These are phyloP conservation scores for Lithobates sylvaticus DNA, from an alignment of 2,797 vertebrate species.

Conservation along the genomic window DNA sequence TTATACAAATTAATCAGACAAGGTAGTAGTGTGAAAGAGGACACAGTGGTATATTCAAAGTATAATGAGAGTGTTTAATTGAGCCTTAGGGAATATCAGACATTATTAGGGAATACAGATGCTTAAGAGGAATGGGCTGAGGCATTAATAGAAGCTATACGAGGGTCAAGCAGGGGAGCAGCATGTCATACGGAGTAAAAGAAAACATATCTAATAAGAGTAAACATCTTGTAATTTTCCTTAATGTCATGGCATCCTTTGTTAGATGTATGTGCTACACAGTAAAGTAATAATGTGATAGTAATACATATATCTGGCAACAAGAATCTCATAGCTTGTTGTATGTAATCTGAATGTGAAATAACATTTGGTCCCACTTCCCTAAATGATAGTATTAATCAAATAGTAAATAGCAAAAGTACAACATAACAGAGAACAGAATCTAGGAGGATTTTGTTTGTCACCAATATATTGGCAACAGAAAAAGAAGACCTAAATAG, in stretches of 20 bases:
- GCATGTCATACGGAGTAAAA: conserved; percentile 32
- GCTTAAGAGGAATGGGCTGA: conserved; percentile 29
- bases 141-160: conserved; percentile 32
- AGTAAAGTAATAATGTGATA: conserved; percentile 12
- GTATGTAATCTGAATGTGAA: conserved; percentile 30
- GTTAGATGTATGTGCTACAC: conserved; percentile 3
- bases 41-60: conserved; percentile 30
- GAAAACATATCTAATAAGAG: conserved; percentile 23
- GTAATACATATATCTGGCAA: not conserved
- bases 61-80: conserved; percentile 46
- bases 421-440: not conserved
- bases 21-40: conserved; percentile 25
- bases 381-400: conserved; percentile 28
- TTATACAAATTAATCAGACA: conserved; percentile 39
- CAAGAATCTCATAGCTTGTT: not conserved
- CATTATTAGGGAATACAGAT: conserved; percentile 46
- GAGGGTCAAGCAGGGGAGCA: conserved; percentile 42
- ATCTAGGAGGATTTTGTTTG: not conserved
- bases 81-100: conserved; percentile 48
- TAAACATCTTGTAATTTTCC: conserved; percentile 48
- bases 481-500: not conserved
- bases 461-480: not conserved
- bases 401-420: not conserved
- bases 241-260: conserved; percentile 42
- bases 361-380: conserved; percentile 19